Evolutionary conservation across 2,888 invertebrate genomes (phyloP).

Genomic region (Tortrix viridana): DNA sequence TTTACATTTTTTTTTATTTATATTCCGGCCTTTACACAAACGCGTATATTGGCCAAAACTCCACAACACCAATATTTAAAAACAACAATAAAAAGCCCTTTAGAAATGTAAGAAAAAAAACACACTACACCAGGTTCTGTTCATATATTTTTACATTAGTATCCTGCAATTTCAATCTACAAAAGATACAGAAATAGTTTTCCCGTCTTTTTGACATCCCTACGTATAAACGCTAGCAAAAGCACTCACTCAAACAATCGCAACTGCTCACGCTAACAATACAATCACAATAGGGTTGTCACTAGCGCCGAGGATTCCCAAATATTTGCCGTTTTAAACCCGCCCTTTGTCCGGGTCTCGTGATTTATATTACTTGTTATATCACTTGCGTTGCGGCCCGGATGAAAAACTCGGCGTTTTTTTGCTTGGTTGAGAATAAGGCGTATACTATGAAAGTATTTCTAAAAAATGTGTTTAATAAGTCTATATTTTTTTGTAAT

Average conservation of each 20-base stretch:
- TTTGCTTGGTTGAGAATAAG: background rate
- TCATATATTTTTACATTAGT: too few species aligned
- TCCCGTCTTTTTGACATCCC: background rate
- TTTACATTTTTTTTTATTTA: too few species aligned
- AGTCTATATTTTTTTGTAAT: too few species aligned
- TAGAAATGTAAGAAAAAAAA: too few species aligned
- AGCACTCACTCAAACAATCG: conserved; percentile 5
- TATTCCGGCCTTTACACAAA: too few species aligned
- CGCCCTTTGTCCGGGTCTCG: conserved; percentile 28
- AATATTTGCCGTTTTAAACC: conserved; percentile 38
- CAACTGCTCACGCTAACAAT: conserved; percentile 5
- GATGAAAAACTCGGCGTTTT: conserved; percentile 17
- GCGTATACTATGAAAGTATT: background rate
- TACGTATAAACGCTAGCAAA: conserved; percentile 4
- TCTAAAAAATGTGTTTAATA: background rate
- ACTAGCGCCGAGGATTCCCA: conserved; percentile 13
- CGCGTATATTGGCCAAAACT: too few species aligned
- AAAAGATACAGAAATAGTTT: background rate
- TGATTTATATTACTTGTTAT: conserved; percentile 39
- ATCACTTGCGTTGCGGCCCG: conserved; percentile 8
- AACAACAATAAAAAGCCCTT: too few species aligned
- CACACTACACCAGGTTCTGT: too few species aligned
- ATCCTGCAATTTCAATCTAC: background rate
- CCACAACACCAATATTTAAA: too few species aligned
- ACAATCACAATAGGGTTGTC: conserved; percentile 27